Percentiles rank a stretch among this genome's conserved stretches.
These are phyloP conservation scores for Phocides pigmalion DNA, from an alignment of 1,140 invertebrate genomes.

Conservation along the genomic window DNA sequence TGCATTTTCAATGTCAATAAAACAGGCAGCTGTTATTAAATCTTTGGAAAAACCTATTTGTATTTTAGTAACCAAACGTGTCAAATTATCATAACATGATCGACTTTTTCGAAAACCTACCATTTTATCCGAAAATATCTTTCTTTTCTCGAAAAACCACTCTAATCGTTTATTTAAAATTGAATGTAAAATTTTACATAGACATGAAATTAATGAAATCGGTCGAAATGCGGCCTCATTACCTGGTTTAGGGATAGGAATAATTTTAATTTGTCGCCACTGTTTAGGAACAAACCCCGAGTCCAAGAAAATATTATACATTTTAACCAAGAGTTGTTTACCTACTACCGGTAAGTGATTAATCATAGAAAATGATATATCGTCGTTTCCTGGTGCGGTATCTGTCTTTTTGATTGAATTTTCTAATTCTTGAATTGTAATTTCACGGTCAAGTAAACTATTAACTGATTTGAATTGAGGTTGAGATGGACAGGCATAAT, in stretches of 20 bases:
- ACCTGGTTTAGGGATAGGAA: conserved; percentile 49
- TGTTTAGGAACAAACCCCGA: conserved; percentile 9
- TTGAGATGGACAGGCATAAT: conserved; percentile 21
- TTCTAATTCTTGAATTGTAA: conserved; percentile 39
- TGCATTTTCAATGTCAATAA: conserved; percentile 12
- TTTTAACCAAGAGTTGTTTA: conserved; percentile 21
- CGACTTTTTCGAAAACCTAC: conserved; percentile 29
- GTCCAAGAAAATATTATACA: conserved; percentile 27
- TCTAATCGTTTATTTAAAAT: conserved; percentile 36
- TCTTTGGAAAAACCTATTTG: conserved; percentile 34
- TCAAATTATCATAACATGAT: conserved; percentile 37
- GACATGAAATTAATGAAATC: conserved; percentile 34
- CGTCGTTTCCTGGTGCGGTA: conserved; percentile 39
- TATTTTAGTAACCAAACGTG: conserved; percentile 25
- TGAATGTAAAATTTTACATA: conserved; percentile 38
- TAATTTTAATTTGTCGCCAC: conserved; percentile 53
- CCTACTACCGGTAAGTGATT: conserved; percentile 31
- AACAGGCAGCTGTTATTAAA: conserved; percentile 1
- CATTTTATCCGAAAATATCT: conserved; percentile 27
- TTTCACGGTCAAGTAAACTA: conserved; percentile 26
- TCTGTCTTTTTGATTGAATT: conserved; percentile 43
- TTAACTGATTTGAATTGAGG: conserved; percentile 31
- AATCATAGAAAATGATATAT: conserved; percentile 47
- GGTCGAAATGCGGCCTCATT: conserved; percentile 31
- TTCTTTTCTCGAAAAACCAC: conserved; percentile 38